Conservation (phyloP, 2,888 invertebrate genomes). For the Eulithis prunata region DNA sequence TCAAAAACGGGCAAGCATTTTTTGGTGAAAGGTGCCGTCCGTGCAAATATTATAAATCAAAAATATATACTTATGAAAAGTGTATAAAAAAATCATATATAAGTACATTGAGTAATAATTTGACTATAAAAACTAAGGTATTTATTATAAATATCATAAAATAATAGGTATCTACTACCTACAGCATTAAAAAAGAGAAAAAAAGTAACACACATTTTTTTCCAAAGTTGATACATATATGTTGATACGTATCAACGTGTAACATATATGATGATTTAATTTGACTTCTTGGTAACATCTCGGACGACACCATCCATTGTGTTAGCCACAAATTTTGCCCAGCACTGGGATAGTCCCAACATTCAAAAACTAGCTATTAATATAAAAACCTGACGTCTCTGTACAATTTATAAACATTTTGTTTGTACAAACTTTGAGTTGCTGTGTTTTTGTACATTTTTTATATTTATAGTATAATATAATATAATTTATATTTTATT, state of each 20-base stretch:
- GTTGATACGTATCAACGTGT: no score
- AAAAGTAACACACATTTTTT: no score
- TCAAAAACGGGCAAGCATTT: constrained; percentile 38
- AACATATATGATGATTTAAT: background rate
- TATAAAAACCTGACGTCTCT: constrained; percentile 27
- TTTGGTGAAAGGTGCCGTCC: constrained; percentile 28
- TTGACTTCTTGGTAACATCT: constrained; percentile 2
- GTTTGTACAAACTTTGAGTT: constrained; percentile 15
- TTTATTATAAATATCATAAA: background rate
- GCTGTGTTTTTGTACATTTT: constrained; percentile 17
- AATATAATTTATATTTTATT: constrained; percentile 8
- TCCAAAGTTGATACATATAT: no score
- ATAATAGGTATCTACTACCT: no score
- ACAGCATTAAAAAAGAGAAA: no score
- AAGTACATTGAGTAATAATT: background rate
- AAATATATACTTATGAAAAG: no score
- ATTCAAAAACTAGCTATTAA: constrained; percentile 29
- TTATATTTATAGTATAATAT: constrained; percentile 1
- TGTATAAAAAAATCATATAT: no score
- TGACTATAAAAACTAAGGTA: background rate
- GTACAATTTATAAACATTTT: constrained; percentile 36
- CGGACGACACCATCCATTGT: constrained; percentile 22
- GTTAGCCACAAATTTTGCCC: constrained; percentile 28
- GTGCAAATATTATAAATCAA: background rate
- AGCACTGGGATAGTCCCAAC: constrained; percentile 32